Percentiles rank a stretch among this genome's conserved stretches.
phyloP scores from a whole-genome alignment of 2,888 invertebrate species.

The Agriopis marginaria region DNA sequence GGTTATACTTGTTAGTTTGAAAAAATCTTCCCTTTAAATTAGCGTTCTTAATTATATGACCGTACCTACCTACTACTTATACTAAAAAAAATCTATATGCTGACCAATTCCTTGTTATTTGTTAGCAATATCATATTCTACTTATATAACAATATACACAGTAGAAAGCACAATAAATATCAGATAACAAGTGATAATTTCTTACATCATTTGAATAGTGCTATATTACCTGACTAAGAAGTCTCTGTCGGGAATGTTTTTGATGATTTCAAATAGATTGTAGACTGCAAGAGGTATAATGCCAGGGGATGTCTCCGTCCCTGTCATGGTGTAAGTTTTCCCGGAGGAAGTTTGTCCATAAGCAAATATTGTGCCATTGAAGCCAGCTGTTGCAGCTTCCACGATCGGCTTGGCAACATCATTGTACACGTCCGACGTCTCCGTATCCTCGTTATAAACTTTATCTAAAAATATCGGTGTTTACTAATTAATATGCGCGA shows the following conservation, averaged over 20 bases:
- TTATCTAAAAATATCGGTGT: conserved; percentile 86
- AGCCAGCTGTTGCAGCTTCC: conserved; percentile 89
- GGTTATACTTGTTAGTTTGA: too few relatives aligned
- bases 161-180: conserved; percentile 15
- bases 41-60: too few relatives aligned
- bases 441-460: conserved; percentile 88
- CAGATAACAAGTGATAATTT: conserved; percentile 27
- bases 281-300: conserved; percentile 91
- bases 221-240: conserved; percentile 89
- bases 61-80: background rate
- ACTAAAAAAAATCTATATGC: background rate
- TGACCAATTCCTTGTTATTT: background rate
- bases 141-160: conserved; percentile 23
- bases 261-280: conserved; percentile 89
- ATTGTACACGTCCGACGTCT: conserved; percentile 88
- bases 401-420: conserved; percentile 90
- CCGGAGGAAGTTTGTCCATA: conserved; percentile 97
- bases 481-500: conserved; percentile 29
- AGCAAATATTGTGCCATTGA: conserved; percentile 96
- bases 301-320: conserved; percentile 89
- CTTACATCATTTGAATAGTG: conserved; percentile 11
- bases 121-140: conserved; percentile 18
- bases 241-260: conserved; percentile 87
- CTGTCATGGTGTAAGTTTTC: conserved; percentile 95
- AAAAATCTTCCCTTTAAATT: too few relatives aligned